Evolutionary conservation across 2,888 invertebrate species (phyloP).

Genomic region (Bimastos eiseni): DNA sequence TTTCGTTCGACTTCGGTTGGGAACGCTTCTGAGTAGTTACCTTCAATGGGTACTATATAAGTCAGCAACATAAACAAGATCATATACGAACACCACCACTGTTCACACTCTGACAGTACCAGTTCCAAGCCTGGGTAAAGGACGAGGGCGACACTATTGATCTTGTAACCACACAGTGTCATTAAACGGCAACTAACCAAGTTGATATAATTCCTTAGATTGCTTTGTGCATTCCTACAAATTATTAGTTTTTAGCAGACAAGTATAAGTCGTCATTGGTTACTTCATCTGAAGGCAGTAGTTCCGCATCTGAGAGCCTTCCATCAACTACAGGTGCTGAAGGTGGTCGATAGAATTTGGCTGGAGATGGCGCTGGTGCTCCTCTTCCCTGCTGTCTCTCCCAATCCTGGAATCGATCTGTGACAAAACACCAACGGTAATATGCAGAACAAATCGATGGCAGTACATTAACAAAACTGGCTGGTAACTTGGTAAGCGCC

Average conservation of each 20-base stretch:
- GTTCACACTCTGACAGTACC: too few relatives aligned
- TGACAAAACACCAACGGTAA: not conserved
- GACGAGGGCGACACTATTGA: too few relatives aligned
- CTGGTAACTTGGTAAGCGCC: too few relatives aligned
- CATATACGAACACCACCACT: too few relatives aligned
- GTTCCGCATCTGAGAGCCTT: conserved; percentile 7
- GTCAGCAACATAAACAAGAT: not conserved
- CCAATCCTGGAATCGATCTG: conserved; percentile 44
- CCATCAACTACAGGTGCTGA: conserved; percentile 25
- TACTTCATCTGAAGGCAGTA: conserved; percentile 24
- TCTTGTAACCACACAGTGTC: too few relatives aligned
- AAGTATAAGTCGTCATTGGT: not conserved
- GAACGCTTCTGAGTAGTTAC: too few relatives aligned
- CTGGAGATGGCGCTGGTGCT: conserved; percentile 17
- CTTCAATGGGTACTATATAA: too few relatives aligned
- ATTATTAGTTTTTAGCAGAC: not conserved
- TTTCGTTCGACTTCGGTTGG: too few relatives aligned
- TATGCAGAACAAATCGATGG: not conserved
- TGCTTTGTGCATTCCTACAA: not conserved
- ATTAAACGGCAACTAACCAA: too few relatives aligned
- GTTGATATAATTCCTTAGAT: too few relatives aligned
- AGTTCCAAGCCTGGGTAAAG: too few relatives aligned
- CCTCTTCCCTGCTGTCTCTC: conserved; percentile 32
- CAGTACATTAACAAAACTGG: not conserved
- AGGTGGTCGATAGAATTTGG: conserved; percentile 27